Conservation (phyloP, 2,797 vertebrate species). For the Gymnodraco acuticeps region DNA sequence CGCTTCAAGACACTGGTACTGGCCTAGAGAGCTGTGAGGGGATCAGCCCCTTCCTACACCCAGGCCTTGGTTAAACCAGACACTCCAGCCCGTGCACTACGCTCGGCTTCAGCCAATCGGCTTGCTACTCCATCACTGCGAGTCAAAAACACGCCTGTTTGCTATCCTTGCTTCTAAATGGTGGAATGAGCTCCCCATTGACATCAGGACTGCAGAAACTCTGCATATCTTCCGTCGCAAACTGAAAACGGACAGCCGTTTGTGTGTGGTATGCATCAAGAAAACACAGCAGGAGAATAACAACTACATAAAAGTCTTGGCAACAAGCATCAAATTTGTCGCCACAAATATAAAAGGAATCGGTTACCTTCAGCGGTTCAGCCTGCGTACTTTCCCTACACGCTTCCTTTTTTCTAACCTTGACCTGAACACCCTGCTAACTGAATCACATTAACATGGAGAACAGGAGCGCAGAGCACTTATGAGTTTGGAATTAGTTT, state of each 20-base stretch:
- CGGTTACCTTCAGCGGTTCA: conserved; percentile 8
- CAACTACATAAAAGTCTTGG: neutral
- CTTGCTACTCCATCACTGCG: too few species aligned
- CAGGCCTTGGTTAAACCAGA: too few species aligned
- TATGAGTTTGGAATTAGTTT: conserved; percentile 64
- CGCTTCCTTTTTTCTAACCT: conserved; percentile 20
- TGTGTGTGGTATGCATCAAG: neutral
- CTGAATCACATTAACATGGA: conserved; percentile 36
- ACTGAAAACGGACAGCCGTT: neutral
- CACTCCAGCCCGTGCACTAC: too few species aligned
- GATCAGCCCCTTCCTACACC: too few species aligned
- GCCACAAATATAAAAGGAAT: conserved; percentile 12
- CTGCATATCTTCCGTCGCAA: too few species aligned
- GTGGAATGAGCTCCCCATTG: too few species aligned
- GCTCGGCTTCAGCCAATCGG: too few species aligned
- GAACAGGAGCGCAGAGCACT: conserved; percentile 50
- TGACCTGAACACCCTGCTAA: conserved; percentile 40
- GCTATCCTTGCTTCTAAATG: too few species aligned
- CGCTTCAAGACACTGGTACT: too few species aligned
- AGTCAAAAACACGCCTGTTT: too few species aligned
- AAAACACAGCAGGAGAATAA: neutral
- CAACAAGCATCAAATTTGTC: neutral
- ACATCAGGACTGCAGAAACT: too few species aligned
- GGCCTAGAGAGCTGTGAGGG: too few species aligned
- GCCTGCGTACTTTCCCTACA: neutral